Conservation (phyloP, 2,888 invertebrate species). For the Drosophila borborema region DNA sequence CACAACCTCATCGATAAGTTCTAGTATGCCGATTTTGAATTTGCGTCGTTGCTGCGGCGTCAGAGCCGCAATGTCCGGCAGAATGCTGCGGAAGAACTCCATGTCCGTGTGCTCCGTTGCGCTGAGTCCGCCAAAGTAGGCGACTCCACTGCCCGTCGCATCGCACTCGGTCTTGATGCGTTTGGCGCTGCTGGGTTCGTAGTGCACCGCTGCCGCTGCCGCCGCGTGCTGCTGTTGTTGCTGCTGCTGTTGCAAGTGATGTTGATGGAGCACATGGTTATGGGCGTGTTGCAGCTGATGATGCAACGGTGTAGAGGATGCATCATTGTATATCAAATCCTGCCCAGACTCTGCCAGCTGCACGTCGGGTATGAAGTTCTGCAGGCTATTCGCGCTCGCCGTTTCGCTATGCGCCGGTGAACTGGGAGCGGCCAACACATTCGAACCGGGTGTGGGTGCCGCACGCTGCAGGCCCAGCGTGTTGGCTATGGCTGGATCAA, state of each 20-base stretch:
- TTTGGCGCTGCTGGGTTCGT: slow-evolving; percentile 61
- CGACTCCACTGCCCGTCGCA: slow-evolving; percentile 54
- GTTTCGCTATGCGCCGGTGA: slow-evolving; percentile 82
- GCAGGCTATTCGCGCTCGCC: slow-evolving; percentile 82
- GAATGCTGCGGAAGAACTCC: slow-evolving; percentile 86
- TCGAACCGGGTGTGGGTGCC: slow-evolving; percentile 18
- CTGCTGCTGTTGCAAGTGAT: slow-evolving; percentile 48
- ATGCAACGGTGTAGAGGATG: slow-evolving; percentile 55
- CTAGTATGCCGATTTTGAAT: slow-evolving; percentile 86
- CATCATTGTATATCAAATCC: slow-evolving; percentile 62
- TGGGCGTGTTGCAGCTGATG: slow-evolving; percentile 55
- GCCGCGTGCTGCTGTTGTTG: slow-evolving; percentile 25
- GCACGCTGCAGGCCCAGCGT: slow-evolving; percentile 55
- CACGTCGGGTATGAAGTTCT: slow-evolving; percentile 83
- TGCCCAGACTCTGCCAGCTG: slow-evolving; percentile 75
- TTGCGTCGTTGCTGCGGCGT: slow-evolving; percentile 86
- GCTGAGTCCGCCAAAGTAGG: slow-evolving; percentile 58
- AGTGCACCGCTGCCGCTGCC: slow-evolving; percentile 47
- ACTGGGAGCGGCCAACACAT: slow-evolving; percentile 28
- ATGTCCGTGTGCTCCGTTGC: slow-evolving; percentile 80
- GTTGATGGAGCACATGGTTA: slow-evolving; percentile 40
- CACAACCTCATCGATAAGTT: slow-evolving; percentile 86
- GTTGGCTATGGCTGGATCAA: slow-evolving; percentile 76
- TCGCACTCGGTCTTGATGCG: slow-evolving; percentile 83
- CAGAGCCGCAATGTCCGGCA: slow-evolving; percentile 86